These are phyloP conservation scores for Elegia similella DNA, from an alignment of 2,888 invertebrate genomes.

Conservation along the genomic window DNA sequence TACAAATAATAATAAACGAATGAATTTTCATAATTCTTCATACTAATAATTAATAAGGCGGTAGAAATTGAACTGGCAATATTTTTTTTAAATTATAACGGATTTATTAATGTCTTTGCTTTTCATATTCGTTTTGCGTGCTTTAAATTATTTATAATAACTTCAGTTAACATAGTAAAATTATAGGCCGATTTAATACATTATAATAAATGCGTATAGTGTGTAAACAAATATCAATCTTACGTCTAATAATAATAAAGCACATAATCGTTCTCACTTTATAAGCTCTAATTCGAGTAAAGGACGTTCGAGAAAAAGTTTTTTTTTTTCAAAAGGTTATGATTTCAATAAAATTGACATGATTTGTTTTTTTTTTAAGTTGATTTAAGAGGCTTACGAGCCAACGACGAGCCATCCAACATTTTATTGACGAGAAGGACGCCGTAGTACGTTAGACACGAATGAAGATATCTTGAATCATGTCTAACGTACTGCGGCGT, in stretches of 20 bases:
- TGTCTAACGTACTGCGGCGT: too few species aligned
- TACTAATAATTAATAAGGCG: too few species aligned
- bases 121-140: too few species aligned
- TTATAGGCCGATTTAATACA: constrained; percentile 6
- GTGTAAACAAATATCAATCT: constrained; percentile 11
- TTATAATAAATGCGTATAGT: neutral
- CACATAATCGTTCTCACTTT: constrained; percentile 11
- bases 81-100: neutral
- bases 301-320: neutral
- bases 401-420: too few species aligned
- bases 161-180: neutral
- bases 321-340: neutral
- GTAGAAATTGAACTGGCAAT: neutral
- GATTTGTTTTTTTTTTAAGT: neutral
- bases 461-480: too few species aligned
- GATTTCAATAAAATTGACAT: neutral
- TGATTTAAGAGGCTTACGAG: too few species aligned
- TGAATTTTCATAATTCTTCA: too few species aligned
- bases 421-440: too few species aligned
- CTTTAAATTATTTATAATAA: too few species aligned
- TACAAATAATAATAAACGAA: too few species aligned
- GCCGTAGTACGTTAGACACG: too few species aligned
- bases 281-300: constrained; percentile 2
- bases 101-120: neutral
- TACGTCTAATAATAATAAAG: constrained; percentile 14